A percentile compares a stretch with the other conserved stretches of the same genome.
Conservation (phyloP, 2,888 invertebrate genomes). For the Agrochola litura region DNA sequence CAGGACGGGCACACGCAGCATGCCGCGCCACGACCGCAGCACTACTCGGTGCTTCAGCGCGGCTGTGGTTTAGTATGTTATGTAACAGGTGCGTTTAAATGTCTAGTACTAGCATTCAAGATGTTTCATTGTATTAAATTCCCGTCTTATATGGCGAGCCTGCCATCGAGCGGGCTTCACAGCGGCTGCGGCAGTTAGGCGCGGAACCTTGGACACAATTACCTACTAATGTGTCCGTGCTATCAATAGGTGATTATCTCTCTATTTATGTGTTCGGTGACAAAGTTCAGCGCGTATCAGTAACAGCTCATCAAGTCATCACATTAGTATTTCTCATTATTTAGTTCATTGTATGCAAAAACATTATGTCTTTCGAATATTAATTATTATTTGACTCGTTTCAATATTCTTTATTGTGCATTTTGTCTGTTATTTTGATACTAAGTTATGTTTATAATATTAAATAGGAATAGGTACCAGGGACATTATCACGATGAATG, state of each 20-base stretch:
- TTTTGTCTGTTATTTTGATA: neutral
- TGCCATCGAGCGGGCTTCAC: too few relatives aligned
- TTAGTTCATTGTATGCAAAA: conserved; percentile 36
- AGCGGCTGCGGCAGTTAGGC: neutral
- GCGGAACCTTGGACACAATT: conserved; percentile 13
- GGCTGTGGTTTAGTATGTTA: too few relatives aligned
- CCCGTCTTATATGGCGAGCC: too few relatives aligned
- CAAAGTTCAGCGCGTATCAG: conserved; percentile 51
- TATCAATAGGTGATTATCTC: conserved; percentile 36
- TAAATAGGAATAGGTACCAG: neutral
- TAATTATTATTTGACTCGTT: neutral
- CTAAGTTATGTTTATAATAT: neutral
- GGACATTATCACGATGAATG: neutral
- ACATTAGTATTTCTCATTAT: conserved; percentile 39
- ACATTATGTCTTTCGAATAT: neutral
- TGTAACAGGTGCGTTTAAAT: too few relatives aligned
- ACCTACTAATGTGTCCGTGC: neutral
- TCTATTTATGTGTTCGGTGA: conserved; percentile 1
- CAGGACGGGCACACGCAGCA: too few relatives aligned
- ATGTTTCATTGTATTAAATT: too few relatives aligned
- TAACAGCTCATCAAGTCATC: conserved; percentile 6
- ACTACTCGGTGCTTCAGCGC: too few relatives aligned
- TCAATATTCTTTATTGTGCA: conserved; percentile 12
- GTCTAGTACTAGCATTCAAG: too few relatives aligned
- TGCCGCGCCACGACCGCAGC: too few relatives aligned